Conservation (phyloP, 2,113 vertebrate species). For the Barnardius zonarius region DNA sequence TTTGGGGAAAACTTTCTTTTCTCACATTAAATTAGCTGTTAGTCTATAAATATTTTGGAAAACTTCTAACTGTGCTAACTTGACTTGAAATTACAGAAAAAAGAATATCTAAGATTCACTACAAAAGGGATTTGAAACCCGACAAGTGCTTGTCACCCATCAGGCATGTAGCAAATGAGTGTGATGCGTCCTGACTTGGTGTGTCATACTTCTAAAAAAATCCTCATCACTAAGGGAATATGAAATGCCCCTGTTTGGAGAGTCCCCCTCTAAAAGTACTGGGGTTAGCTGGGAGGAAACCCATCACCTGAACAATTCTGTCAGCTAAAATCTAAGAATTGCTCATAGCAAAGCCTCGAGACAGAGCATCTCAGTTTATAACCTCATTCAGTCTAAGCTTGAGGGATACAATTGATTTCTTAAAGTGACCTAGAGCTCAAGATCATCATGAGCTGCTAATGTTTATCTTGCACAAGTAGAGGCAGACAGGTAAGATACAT, state of each 20-base stretch:
- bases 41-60: not conserved
- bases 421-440: not conserved
- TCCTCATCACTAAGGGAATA: not conserved
- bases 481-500: not conserved
- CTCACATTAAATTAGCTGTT: not conserved
- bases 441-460: not conserved
- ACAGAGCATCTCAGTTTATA: not conserved
- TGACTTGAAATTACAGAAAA: not conserved
- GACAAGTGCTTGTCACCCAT: not conserved
- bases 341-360: not conserved
- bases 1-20: not conserved
- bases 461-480: not conserved
- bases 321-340: not conserved
- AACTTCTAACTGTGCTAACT: not conserved
- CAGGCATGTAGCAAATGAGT: accelerated
- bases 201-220: not conserved
- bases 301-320: not conserved
- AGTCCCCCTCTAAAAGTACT: not conserved
- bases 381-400: not conserved
- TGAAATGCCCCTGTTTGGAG: not conserved
- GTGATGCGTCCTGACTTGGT: not conserved
- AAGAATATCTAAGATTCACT: not conserved
- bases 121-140: not conserved
- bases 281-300: not conserved
- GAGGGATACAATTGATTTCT: not conserved